A percentile compares a stretch with the other conserved stretches of the same genome.
Conservation (phyloP, 2,113 vertebrate genomes). For the Tragelaphus strepsiceros region DNA sequence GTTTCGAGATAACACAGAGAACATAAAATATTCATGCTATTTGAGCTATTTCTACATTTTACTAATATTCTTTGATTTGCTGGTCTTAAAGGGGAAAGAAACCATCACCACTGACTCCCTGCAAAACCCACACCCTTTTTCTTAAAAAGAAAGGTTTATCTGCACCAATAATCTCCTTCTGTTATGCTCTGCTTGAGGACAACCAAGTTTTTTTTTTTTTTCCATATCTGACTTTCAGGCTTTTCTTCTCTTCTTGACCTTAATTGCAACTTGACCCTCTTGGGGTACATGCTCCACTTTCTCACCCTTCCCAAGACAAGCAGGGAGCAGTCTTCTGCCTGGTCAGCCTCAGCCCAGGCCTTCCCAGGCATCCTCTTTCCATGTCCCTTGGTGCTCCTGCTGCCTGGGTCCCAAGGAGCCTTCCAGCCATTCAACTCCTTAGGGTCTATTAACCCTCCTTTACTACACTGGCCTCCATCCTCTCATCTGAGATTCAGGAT, state of each 20-base stretch:
- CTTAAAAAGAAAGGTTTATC: neutral
- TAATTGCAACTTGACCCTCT: neutral
- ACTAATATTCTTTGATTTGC: constrained; percentile 33
- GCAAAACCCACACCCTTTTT: neutral
- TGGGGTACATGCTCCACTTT: rapidly evolving
- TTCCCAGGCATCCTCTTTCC: neutral
- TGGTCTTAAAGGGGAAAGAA: constrained; percentile 6
- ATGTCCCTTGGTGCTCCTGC: rapidly evolving
- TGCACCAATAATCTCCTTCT: neutral
- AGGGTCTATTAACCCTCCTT: neutral
- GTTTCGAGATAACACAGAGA: constrained; percentile 51
- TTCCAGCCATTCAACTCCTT: neutral
- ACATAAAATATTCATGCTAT: constrained; percentile 32
- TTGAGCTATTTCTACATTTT: constrained; percentile 48
- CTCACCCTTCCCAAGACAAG: neutral
- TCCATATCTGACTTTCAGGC: neutral
- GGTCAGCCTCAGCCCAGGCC: too few relatives aligned
- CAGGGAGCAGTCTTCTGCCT: neutral
- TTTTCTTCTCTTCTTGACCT: neutral
- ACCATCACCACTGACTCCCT: neutral
- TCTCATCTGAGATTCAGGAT: rapidly evolving
- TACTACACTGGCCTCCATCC: neutral
- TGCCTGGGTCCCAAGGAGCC: neutral
- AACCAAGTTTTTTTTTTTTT: neutral
- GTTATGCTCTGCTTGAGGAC: neutral